Percentiles rank a stretch among this genome's conserved stretches.
These are phyloP conservation scores for Rousettus leschenaultii DNA, from an alignment of 2,113 vertebrate species.

Conservation along the genomic window DNA sequence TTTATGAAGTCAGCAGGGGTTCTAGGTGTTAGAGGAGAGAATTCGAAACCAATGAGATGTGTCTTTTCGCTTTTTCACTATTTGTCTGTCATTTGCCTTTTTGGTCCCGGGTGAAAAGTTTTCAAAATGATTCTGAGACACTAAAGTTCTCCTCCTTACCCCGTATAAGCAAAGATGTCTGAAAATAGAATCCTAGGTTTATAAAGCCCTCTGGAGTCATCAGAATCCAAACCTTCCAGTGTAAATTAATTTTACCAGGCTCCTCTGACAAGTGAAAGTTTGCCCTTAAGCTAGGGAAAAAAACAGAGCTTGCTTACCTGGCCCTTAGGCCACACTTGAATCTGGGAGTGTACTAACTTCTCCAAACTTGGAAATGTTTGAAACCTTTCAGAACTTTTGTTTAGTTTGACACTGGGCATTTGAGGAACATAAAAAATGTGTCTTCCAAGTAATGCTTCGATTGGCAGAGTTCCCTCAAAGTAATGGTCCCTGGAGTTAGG, in stretches of 20 bases:
- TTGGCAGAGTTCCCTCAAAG: slow-evolving; percentile 35
- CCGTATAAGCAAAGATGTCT: neutral
- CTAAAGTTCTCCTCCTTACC: neutral
- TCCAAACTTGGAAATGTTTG: slow-evolving; percentile 19
- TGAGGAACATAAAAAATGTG: slow-evolving; percentile 23
- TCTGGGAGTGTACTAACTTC: neutral
- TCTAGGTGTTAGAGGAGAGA: neutral
- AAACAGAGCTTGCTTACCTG: slow-evolving; percentile 18
- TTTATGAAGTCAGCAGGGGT: neutral
- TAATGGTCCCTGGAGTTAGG: slow-evolving; percentile 25
- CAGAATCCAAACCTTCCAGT: neutral
- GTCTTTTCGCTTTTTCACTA: neutral
- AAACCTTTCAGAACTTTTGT: slow-evolving; percentile 44
- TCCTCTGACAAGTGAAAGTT: neutral
- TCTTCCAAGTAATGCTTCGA: slow-evolving; percentile 64
- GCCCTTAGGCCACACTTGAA: neutral
- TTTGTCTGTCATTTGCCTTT: neutral
- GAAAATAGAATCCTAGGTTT: neutral
- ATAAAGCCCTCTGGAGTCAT: neutral
- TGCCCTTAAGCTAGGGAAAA: neutral
- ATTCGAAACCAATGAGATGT: neutral
- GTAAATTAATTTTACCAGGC: neutral
- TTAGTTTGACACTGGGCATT: slow-evolving; percentile 55
- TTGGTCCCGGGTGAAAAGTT: neutral
- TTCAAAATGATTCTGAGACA: neutral